Evolutionary conservation across 2,888 invertebrate genomes (phyloP), one percentile per base, ranked within the genome.

Genomic region (Zeuzera pyrina): DNA sequence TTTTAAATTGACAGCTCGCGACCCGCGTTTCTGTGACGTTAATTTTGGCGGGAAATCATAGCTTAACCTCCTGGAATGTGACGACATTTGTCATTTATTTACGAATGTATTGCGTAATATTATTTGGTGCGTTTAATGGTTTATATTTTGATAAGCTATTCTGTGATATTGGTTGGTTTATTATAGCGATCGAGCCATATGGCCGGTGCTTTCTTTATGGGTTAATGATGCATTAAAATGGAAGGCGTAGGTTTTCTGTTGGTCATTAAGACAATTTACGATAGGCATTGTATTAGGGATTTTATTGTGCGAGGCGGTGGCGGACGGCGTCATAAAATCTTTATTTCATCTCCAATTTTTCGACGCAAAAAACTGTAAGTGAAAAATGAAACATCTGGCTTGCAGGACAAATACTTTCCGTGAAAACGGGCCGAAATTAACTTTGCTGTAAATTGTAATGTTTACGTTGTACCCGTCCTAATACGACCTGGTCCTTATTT

Each of bases 231-330:
- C 29, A 44, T 41, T 42, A 45, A 38, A 47, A 48, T 45, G 41
- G 42, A 27, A 39, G 42, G 33, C 38, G 42, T 35, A 43, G 40
- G 42, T 43, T 45, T 38, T 34, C 21, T 33, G 24, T 16, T 27
- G 43, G 46, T 45, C 52, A 55, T 55, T 52, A 53, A 43, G 31
- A 38, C 39, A 41, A 47, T 54, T 56, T 57, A 57, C 44, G 49
- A 50, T 36, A 35, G 31, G 40, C 43, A 49, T 50, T 52, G 50
- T 50, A 37, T 45, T 47, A 40, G 35, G 40, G 35, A 41, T 45
- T 45, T 52, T 55, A 50, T 46, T 43, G 38, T 42, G 26, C 41
- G 42, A 42, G 36, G 26, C 41, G 42, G 42, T 38, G 35, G 47
- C 41, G 41, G 42, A 42, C 35, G 39, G 38, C 45, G 47, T 41